Evolutionary conservation across 1,140 invertebrate species (phyloP).

Genomic region (Whitmania pigra): DNA sequence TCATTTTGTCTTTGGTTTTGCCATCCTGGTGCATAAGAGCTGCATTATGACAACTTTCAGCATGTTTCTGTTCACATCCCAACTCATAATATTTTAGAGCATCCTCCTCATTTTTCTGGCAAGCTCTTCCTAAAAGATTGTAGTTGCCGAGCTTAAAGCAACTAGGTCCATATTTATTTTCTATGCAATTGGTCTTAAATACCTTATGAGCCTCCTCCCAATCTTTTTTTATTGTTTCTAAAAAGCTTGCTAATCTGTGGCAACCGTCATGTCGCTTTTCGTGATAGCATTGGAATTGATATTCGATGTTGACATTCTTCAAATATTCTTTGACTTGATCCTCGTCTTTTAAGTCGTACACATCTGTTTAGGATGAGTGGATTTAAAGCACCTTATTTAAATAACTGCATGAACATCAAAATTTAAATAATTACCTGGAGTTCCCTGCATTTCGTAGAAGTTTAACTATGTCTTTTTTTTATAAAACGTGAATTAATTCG

Average conservation of each 20-base stretch:
- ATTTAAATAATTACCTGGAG: too few species aligned
- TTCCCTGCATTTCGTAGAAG: too few species aligned
- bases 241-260: constrained; percentile 73
- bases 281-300: constrained; percentile 72
- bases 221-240: constrained; percentile 67
- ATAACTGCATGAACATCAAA: too few species aligned
- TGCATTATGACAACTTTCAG: constrained; percentile 58
- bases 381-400: too few species aligned
- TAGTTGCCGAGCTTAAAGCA: constrained; percentile 73
- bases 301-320: constrained; percentile 77
- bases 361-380: neutral
- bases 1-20: constrained; percentile 26
- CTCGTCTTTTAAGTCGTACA: constrained; percentile 61
- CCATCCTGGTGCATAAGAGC: constrained; percentile 52
- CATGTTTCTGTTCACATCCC: constrained; percentile 58
- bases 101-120: constrained; percentile 32
- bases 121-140: constrained; percentile 37
- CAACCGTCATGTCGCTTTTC: constrained; percentile 75
- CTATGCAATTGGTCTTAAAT: constrained; percentile 71
- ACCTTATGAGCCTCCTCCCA: constrained; percentile 61
- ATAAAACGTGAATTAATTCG: too few species aligned
- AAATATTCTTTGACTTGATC: constrained; percentile 73
- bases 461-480: too few species aligned
- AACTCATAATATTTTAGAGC: constrained; percentile 62
- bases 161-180: constrained; percentile 63